Base-by-base conservation (phyloP, 2,113 vertebrate species). In the Xenotilapia caudafasciata region DNA sequence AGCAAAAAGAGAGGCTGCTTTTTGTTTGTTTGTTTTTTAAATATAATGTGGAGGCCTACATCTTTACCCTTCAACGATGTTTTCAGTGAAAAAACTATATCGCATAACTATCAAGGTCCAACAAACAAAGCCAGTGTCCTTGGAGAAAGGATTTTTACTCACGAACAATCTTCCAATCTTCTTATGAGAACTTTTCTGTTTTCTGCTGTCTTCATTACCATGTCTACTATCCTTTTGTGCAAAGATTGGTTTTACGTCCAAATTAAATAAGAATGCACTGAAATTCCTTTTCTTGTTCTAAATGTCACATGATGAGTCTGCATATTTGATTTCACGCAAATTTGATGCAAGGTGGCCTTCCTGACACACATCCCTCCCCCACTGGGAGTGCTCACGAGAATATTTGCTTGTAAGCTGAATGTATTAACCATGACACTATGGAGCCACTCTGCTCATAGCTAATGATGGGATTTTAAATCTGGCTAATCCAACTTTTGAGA, bases 381-480 rank as follows among this genome's bases (percentile, higher is more conserved):
- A 1, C 65, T 45, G 38, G n/a, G n/a, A 70, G 12, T 65, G 60
- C 31, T n/a, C 31, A 38, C 33, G 1, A 21, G 6, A 3, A 65
- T 65, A 2, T 65, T 65, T 38, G 60, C 33, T 21, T 68, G 7
- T 68, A 21, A 40, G 35, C 10, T 21, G 62, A 14, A 21, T 40
- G 62, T 68, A 12, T 14, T 3, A 38, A 68, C 1, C 11, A 68
- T 14, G 10, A 68, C 62, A 68, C 33, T 40, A 40, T 68, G 33
- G 11, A 40, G 7, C 1, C 19, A 40, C 33, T 68, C 33, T 0
- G 3, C 0, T 40, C 62, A 68, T 1, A 68, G 35, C 35, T 9
- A 40, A 68, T 8, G 11, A 3, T 38, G 62, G 0, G 62, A 68
- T 68, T 38, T 68, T 38, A 68, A 68, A 40, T 23, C 35, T 21